These are phyloP conservation scores for Operophtera brumata DNA, from an alignment of 2,888 invertebrate genomes.

Conservation along the genomic window DNA sequence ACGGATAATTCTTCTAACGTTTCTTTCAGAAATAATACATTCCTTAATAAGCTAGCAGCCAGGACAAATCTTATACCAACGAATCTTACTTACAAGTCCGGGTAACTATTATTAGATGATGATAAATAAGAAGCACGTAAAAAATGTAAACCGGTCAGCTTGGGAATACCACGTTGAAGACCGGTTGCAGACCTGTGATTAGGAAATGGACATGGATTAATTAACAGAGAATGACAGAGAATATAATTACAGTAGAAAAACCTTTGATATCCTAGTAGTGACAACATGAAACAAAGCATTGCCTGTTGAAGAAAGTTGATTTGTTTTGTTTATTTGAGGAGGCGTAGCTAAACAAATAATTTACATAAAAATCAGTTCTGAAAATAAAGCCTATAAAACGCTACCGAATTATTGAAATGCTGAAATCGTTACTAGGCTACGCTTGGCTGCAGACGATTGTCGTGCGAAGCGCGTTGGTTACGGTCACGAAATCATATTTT, in stretches of 20 bases:
- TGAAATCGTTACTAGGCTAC: slow-evolving; percentile 73
- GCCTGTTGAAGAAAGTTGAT: neutral
- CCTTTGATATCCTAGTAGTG: slow-evolving; percentile 9
- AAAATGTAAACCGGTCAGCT: slow-evolving; percentile 25
- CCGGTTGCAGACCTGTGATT: slow-evolving; percentile 29
- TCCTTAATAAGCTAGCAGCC: no score
- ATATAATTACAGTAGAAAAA: slow-evolving; percentile 24
- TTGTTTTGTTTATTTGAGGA: neutral
- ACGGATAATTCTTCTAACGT: no score
- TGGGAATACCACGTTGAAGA: slow-evolving; percentile 27
- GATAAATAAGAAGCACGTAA: neutral
- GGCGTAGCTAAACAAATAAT: no score
- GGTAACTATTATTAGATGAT: slow-evolving; percentile 7
- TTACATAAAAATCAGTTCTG: neutral
- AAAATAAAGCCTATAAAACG: slow-evolving; percentile 9
- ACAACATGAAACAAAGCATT: neutral
- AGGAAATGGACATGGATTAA: slow-evolving; percentile 23
- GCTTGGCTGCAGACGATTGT: slow-evolving; percentile 43
- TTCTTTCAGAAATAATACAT: no score
- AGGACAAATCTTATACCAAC: no score
- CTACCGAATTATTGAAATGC: slow-evolving; percentile 69
- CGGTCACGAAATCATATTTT: slow-evolving; percentile 55
- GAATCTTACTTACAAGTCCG: neutral
- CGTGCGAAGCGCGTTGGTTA: slow-evolving; percentile 48
- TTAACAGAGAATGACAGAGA: slow-evolving; percentile 18